Evolutionary conservation across 2,797 vertebrate genomes (phyloP).

Genomic region (Falco concolor): DNA sequence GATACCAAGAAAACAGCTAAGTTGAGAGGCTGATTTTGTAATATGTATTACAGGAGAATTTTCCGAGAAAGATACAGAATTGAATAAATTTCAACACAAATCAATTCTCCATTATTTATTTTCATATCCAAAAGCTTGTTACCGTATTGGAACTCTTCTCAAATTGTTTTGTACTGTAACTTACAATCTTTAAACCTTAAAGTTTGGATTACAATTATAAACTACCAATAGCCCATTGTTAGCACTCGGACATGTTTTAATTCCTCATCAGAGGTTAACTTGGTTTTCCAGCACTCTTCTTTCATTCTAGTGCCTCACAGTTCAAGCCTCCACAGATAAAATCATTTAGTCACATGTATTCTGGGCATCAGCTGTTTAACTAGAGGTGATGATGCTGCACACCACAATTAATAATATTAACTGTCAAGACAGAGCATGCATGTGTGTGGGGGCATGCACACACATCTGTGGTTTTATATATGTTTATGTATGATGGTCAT

Average conservation of each 20-base stretch:
- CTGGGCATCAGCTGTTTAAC: background rate
- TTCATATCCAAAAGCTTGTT: background rate
- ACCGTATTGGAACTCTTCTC: background rate
- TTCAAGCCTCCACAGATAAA: background rate
- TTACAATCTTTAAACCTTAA: background rate
- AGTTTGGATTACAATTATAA: background rate
- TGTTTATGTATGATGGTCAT: background rate
- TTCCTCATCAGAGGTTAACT: background rate
- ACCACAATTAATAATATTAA: background rate
- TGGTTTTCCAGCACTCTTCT: background rate
- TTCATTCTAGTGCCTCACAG: background rate
- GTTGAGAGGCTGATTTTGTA: background rate
- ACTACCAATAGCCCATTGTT: background rate
- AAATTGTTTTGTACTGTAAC: background rate
- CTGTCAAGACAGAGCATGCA: background rate
- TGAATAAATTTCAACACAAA: background rate
- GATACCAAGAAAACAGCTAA: background rate
- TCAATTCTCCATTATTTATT: background rate
- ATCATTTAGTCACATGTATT: background rate
- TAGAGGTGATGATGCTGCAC: background rate
- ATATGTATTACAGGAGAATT: background rate
- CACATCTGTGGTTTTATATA: accelerated
- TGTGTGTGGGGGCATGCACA: accelerated
- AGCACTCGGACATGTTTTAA: background rate
- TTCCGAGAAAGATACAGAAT: background rate